Evolutionary conservation across 2,113 vertebrate genomes (phyloP).

Genomic region (Junco hyemalis): DNA sequence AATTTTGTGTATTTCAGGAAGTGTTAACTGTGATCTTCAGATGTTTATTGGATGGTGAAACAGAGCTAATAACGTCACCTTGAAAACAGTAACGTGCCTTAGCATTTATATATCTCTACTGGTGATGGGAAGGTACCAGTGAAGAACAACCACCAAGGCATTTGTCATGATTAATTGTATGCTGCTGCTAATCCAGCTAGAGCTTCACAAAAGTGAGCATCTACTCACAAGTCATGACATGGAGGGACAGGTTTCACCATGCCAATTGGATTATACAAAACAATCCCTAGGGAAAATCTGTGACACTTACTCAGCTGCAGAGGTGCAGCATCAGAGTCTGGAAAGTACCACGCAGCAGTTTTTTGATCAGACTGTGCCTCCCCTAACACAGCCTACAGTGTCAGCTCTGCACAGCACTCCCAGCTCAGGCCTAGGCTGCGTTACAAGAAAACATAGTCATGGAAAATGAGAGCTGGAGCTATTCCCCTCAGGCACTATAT

Average conservation of each 20-base stretch:
- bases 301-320: background rate
- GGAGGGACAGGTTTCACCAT: background rate
- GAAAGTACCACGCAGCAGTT: background rate
- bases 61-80: background rate
- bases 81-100: background rate
- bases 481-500: background rate
- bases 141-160: background rate
- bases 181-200: background rate
- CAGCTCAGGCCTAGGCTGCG: accelerated
- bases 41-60: background rate
- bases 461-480: background rate
- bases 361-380: background rate
- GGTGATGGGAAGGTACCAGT: background rate
- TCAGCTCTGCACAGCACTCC: background rate
- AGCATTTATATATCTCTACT: background rate
- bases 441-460: accelerated
- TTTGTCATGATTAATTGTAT: background rate
- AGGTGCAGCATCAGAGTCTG: background rate
- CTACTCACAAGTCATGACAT: background rate
- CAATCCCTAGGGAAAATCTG: background rate
- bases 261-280: background rate
- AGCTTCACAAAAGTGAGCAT: background rate
- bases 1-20: background rate
- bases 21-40: background rate
- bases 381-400: background rate